These are phyloP conservation scores for Philereme transversata DNA, from an alignment of 2,888 invertebrate genomes.

Conservation along the genomic window DNA sequence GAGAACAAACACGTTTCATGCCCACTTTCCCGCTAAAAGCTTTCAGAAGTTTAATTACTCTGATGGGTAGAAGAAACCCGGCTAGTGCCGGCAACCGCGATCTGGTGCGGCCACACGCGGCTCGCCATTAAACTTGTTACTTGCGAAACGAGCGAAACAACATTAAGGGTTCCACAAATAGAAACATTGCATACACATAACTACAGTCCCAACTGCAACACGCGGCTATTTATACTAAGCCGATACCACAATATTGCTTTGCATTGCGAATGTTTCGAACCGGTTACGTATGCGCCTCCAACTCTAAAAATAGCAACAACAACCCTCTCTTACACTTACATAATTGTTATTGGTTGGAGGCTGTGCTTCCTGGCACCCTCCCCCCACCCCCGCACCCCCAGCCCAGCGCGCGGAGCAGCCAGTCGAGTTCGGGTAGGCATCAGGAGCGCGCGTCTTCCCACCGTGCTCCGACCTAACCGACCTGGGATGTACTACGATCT, in stretches of 20 bases:
- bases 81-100: constrained; percentile 40
- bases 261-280: constrained; percentile 53
- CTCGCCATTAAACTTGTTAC: constrained; percentile 54
- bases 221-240: constrained; percentile 55
- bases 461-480: constrained; percentile 32
- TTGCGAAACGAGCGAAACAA: constrained; percentile 60
- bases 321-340: constrained; percentile 63
- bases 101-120: constrained; percentile 35
- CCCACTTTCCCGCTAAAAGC: constrained; percentile 42
- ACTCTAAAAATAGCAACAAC: constrained; percentile 76
- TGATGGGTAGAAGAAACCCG: constrained; percentile 41
- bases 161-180: constrained; percentile 64
- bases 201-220: constrained; percentile 48
- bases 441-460: constrained; percentile 44
- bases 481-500: constrained; percentile 46
- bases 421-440: constrained; percentile 59
- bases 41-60: constrained; percentile 48
- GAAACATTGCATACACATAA: constrained; percentile 55
- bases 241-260: constrained; percentile 48
- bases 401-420: constrained; percentile 40
- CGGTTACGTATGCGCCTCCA: constrained; percentile 53
- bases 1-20: constrained; percentile 41
- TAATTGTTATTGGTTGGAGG: constrained; percentile 77
- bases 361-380: constrained; percentile 63
- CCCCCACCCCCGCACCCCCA: constrained; percentile 35